These are phyloP conservation scores for Passer domesticus DNA, from an alignment of 2,113 vertebrate species.

Conservation along the genomic window DNA sequence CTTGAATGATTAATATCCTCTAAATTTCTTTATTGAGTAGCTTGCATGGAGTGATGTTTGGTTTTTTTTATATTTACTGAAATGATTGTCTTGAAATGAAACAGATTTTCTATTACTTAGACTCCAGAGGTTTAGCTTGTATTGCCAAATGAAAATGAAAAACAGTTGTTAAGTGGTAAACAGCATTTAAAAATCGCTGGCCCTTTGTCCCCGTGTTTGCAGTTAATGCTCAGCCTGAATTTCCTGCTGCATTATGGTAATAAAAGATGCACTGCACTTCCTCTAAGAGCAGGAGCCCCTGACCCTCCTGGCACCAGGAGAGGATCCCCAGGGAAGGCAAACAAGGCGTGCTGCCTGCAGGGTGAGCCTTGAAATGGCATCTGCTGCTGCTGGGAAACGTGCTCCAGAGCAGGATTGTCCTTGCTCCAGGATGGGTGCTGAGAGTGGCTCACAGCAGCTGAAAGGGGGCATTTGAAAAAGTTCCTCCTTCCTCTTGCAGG, in stretches of 20 bases:
- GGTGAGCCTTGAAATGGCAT: neutral
- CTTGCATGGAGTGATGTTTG: neutral
- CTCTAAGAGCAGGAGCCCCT: neutral
- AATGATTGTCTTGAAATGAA: neutral
- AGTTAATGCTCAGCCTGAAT: neutral
- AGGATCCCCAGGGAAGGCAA: neutral
- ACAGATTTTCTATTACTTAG: neutral
- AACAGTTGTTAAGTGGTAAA: conserved; percentile 23
- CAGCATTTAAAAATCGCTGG: conserved; percentile 7
- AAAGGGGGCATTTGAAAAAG: neutral
- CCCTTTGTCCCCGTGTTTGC: neutral
- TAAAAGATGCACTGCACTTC: conserved; percentile 18
- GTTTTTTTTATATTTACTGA: neutral
- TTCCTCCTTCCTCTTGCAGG: neutral
- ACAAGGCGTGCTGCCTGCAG: neutral
- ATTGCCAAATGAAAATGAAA: conserved; percentile 23
- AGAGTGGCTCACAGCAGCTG: neutral
- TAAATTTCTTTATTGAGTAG: neutral
- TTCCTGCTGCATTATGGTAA: conserved; percentile 31
- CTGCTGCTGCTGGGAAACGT: neutral
- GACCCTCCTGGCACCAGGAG: neutral
- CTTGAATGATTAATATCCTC: neutral
- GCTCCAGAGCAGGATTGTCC: neutral
- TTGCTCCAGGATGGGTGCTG: neutral
- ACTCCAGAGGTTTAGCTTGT: neutral